phyloP scores from a whole-genome alignment of 2,113 vertebrate genomes.

The Gymnogyps californianus region DNA sequence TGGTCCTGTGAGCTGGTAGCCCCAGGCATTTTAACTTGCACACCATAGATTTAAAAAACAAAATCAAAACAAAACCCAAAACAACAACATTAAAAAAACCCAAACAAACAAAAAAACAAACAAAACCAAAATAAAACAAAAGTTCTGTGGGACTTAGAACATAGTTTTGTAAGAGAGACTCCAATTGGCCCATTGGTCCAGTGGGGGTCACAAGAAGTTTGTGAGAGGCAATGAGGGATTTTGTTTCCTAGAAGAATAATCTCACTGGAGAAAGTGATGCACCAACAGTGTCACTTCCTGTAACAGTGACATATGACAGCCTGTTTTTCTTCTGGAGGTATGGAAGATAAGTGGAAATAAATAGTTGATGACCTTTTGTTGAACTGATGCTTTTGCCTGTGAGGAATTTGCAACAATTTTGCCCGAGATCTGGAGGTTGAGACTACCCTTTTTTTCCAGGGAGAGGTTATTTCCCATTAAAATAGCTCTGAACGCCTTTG shows the following conservation, averaged over 20 bases:
- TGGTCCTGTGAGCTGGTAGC: not conserved
- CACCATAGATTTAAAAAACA: not conserved
- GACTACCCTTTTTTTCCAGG: not conserved
- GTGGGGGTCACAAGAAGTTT: not conserved
- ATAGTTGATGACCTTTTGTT: not conserved
- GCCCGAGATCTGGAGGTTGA: not conserved
- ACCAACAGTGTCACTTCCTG: not conserved
- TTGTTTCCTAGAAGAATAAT: not conserved
- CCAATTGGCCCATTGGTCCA: accelerated
- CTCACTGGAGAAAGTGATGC: not conserved
- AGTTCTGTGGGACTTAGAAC: not conserved
- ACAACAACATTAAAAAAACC: not conserved
- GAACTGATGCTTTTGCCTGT: not conserved
- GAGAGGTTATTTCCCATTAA: not conserved
- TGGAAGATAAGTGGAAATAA: not conserved
- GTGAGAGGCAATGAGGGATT: not conserved
- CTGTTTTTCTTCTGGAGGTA: not conserved
- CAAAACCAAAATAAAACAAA: not conserved
- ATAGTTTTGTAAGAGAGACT: not conserved
- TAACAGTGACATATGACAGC: not conserved
- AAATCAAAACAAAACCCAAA: not conserved
- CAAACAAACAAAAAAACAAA: not conserved
- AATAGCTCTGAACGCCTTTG: not conserved
- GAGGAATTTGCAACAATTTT: not conserved
- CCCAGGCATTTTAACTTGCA: not conserved